These are phyloP conservation scores for Drosophila parthenogenetica DNA, from an alignment of 2,888 invertebrate species.

Conservation along the genomic window DNA sequence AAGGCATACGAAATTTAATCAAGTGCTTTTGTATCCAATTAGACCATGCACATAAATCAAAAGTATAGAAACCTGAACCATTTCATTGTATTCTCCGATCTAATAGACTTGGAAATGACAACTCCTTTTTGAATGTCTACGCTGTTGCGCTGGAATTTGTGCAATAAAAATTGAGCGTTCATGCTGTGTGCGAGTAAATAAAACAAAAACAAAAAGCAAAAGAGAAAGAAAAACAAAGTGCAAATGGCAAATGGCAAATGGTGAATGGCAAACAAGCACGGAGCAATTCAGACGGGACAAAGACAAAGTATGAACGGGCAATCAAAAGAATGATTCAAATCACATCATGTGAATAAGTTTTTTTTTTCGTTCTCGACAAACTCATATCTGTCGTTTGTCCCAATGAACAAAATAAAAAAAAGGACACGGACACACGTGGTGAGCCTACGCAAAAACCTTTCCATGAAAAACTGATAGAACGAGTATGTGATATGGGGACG, in stretches of 20 bases:
- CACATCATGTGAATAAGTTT: conserved; percentile 51
- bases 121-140: conserved; percentile 16
- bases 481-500: neutral
- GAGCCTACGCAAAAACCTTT: conserved; percentile 25
- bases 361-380: conserved; percentile 8
- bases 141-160: conserved; percentile 42
- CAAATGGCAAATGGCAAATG: conserved; percentile 12
- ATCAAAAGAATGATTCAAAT: conserved; percentile 61
- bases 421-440: conserved; percentile 39
- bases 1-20: conserved; percentile 29
- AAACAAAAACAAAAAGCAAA: conserved; percentile 22
- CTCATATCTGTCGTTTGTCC: conserved; percentile 33
- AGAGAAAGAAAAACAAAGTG: conserved; percentile 11
- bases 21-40: conserved; percentile 29
- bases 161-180: conserved; percentile 59
- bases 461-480: conserved; percentile 12
- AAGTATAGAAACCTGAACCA: too few relatives aligned
- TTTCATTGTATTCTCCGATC: too few relatives aligned
- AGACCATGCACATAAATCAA: conserved; percentile 16
- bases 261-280: conserved; percentile 27
- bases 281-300: conserved; percentile 43
- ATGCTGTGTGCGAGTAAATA: conserved; percentile 38
- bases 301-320: conserved; percentile 51
- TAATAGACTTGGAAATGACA: neutral
- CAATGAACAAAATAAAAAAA: conserved; percentile 18